A percentile compares a stretch with the other conserved stretches of the same genome.
These are phyloP conservation scores for Actinernus sp. DNA, from an alignment of 92 coral and sea anemone genomes.

Conservation along the genomic window DNA sequence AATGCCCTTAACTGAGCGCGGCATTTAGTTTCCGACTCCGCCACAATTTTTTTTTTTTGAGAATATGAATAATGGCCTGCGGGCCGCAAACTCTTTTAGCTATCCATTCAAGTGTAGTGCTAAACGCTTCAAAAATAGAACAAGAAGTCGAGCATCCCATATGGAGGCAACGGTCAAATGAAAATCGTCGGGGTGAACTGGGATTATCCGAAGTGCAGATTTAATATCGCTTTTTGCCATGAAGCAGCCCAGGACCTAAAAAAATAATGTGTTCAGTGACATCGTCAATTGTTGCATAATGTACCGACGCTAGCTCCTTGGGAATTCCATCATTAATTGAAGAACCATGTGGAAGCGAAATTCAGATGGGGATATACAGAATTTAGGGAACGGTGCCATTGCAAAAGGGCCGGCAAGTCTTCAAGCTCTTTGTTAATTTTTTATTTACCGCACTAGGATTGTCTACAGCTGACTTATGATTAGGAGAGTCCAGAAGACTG, in stretches of 20 bases:
- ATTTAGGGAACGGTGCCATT: conserved; percentile 18
- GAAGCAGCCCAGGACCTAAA: conserved; percentile 35
- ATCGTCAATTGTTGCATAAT: conserved; percentile 47
- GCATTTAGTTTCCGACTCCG: conserved; percentile 4
- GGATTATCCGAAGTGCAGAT: conserved; percentile 39
- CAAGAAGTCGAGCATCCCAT: conserved; percentile 32
- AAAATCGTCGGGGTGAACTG: conserved; percentile 24
- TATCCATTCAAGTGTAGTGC: conserved; percentile 37
- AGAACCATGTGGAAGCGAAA: conserved; percentile 28
- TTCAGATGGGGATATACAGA: conserved; percentile 28
- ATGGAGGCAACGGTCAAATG: conserved; percentile 15
- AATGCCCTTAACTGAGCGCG: background rate
- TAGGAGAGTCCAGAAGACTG: no score
- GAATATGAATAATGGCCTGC: conserved; percentile 10
- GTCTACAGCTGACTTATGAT: no score
- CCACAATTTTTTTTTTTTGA: conserved; percentile 29
- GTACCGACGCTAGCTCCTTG: conserved; percentile 9
- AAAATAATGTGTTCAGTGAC: conserved; percentile 10
- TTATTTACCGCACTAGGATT: no score
- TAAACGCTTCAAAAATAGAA: conserved; percentile 13
- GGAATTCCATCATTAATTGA: conserved; percentile 53
- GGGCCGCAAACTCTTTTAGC: conserved; percentile 3
- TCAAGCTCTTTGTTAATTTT: no score
- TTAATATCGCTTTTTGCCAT: conserved; percentile 49
- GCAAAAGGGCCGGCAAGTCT: conserved; percentile 28